A percentile compares a stretch with the other conserved stretches of the same genome.
Conservation (phyloP, 2,797 vertebrate species). For the Sylvilagus floridanus region DNA sequence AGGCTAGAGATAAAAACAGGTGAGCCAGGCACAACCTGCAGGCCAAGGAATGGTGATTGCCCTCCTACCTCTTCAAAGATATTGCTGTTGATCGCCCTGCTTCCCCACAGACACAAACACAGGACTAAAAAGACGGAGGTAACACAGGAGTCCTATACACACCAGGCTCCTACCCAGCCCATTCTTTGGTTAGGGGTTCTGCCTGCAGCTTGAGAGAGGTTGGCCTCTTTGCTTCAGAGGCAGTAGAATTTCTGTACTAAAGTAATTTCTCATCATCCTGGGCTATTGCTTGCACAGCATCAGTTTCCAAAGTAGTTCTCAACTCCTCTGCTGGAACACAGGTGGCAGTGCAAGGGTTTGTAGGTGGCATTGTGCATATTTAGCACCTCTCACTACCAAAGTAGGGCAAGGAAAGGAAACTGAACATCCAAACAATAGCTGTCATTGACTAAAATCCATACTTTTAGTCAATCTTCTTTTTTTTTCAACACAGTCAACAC, state of each 20-base stretch:
- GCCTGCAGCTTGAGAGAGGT: neutral
- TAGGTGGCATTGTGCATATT: neutral
- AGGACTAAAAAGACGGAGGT: neutral
- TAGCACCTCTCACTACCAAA: neutral
- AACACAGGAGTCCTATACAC: neutral
- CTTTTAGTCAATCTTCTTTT: slow-evolving; percentile 67
- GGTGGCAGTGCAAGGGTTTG: neutral
- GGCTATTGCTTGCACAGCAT: neutral
- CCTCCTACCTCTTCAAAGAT: slow-evolving; percentile 45
- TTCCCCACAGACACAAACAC: neutral
- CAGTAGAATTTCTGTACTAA: slow-evolving; percentile 22
- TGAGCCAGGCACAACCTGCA: neutral
- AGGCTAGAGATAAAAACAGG: slow-evolving; percentile 49
- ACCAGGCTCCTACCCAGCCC: neutral
- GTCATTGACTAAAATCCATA: slow-evolving; percentile 52
- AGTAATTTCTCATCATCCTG: neutral
- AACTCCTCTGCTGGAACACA: neutral
- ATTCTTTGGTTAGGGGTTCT: slow-evolving; percentile 26
- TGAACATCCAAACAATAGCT: slow-evolving; percentile 56
- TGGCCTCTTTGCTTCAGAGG: slow-evolving; percentile 5
- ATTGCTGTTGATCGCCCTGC: neutral
- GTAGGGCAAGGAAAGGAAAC: slow-evolving; percentile 27
- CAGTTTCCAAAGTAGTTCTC: neutral
- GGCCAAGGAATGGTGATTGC: neutral
- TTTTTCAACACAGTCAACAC: slow-evolving; percentile 82